Percentiles rank a stretch among this genome's conserved stretches.
These are phyloP conservation scores for Drosophila nr. perissopoda DNA, from an alignment of 2,888 invertebrate species.

Conservation along the genomic window DNA sequence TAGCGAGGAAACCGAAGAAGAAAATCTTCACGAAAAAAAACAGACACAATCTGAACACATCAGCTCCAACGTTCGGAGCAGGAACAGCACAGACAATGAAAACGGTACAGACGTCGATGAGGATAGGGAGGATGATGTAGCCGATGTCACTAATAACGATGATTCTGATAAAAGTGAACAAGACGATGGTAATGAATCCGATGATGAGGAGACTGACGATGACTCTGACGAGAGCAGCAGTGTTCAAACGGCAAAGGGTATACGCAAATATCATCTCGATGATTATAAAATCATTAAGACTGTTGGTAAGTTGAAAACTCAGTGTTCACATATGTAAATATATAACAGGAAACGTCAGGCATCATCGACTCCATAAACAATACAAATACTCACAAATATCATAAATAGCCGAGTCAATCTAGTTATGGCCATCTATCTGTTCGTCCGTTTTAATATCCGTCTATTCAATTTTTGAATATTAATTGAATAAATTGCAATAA, in stretches of 20 bases:
- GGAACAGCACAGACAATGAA: constrained; percentile 50
- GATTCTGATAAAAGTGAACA: constrained; percentile 76
- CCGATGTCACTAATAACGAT: constrained; percentile 68
- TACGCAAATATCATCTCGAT: constrained; percentile 89
- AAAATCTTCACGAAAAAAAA: constrained; percentile 36
- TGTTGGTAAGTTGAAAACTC: constrained; percentile 89
- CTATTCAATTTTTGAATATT: neutral
- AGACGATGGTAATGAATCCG: constrained; percentile 81
- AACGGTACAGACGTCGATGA: constrained; percentile 50
- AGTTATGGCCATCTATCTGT: neutral
- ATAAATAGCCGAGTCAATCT: neutral
- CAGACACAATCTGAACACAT: constrained; percentile 28
- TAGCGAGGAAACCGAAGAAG: constrained; percentile 81
- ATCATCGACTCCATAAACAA: neutral
- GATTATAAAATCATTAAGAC: constrained; percentile 95
- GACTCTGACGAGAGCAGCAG: constrained; percentile 85
- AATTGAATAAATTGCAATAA: neutral
- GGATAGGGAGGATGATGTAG: constrained; percentile 66
- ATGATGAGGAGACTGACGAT: constrained; percentile 81
- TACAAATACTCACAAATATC: neutral
- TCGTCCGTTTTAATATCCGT: neutral
- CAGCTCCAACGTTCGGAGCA: constrained; percentile 45
- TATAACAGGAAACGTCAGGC: neutral
- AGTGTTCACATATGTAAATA: neutral
- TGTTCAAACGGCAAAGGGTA: constrained; percentile 81